Base-by-base conservation (phyloP, 2,113 vertebrate genomes). In the Pao palembangensis region DNA sequence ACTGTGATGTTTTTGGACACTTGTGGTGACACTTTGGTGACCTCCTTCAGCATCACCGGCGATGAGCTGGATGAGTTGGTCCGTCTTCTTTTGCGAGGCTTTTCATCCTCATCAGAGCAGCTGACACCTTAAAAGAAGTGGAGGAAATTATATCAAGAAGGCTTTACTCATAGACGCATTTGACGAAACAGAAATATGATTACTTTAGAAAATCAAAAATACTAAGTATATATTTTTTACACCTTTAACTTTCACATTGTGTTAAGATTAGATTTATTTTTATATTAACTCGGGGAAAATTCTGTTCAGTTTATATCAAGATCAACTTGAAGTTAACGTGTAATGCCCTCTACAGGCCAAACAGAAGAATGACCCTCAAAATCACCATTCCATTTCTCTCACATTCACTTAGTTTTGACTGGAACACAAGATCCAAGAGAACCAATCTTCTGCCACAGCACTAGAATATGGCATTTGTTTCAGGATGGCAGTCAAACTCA, bases 101-200 rank as follows among this genome's bases (percentile, higher is more conserved):
- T 99, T 87, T 99, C 97, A 1, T 99, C 96, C 31, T 99, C 97
- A 21, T 99, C 97, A 0, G 96, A 98, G 68, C 97, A 99, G 85
- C 93, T 99, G 62, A 99, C 95, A 25, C 97, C 97, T 99, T 70
- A 12, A 17, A 42, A 19, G 46, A 2, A 43, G 21, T 0, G 5
- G 1, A 14, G 5, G 2, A 19, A 0, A 6, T 17, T 17, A 19
- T 25, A n/a, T 49, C 19, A 41, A 4, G 10, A 4, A 21, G n/a
- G 21, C 21, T 31, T 31, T 31, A 31, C 5, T 31, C 28, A 7
- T 31, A 1, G 42, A 43, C 42, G 14, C 1, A 43, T 43, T 43
- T 12, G 13, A 43, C 2, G 3, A 43, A 15, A 10, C 13, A 44
- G 34, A 38, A 38, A 12, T 38, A 38, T 38, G 34, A 28, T 28